phyloP scores from a whole-genome alignment of 2,888 invertebrate species.

The Parthenolecanium corni region DNA sequence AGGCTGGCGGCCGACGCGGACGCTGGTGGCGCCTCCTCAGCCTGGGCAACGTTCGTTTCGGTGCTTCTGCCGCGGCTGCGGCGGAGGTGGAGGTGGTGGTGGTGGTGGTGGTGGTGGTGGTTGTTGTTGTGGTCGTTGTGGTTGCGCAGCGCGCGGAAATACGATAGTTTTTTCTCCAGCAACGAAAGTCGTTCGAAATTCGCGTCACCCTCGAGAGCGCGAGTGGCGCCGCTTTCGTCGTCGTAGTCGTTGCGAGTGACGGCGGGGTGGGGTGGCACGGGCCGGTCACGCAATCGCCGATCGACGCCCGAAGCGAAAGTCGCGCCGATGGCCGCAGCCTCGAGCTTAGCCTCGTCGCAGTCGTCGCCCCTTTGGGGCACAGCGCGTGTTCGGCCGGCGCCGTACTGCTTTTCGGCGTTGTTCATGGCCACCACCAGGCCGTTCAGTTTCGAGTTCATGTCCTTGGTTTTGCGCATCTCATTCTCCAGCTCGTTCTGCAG shows the following conservation, averaged over 20 bases:
- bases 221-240: no score
- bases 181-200: constrained; percentile 6
- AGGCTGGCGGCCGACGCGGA: constrained; percentile 2
- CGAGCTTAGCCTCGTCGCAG: background rate
- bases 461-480: constrained; percentile 16
- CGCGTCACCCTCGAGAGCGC: no score
- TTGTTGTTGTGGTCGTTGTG: no score
- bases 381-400: background rate
- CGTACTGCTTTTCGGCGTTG: constrained; percentile 16
- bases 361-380: no score
- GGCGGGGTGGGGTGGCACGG: background rate
- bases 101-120: no score
- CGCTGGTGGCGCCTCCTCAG: background rate
- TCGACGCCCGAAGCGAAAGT: background rate
- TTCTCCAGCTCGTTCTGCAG: constrained; percentile 20
- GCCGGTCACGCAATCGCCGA: background rate
- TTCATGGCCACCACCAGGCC: constrained; percentile 10
- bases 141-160: constrained; percentile 7
- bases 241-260: background rate
- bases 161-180: constrained; percentile 14
- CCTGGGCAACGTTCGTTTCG: background rate
- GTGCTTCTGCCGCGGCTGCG: background rate
- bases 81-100: no score
- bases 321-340: background rate
- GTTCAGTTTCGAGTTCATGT: constrained; percentile 16